Conservation (phyloP, 2,888 invertebrate species). For the Hedychridium roseum region DNA sequence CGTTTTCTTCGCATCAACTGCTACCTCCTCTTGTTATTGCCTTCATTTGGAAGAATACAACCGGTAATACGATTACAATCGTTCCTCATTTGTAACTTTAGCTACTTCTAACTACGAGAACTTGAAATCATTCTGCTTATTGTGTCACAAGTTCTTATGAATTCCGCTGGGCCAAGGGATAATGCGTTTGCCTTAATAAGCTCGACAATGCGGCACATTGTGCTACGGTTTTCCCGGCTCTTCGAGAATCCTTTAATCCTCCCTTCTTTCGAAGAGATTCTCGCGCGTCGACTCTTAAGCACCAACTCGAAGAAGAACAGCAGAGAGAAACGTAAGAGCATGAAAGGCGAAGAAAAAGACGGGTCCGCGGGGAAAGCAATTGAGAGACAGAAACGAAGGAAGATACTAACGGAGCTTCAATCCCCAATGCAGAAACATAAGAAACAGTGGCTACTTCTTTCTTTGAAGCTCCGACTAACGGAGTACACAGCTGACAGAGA, state of each 20-base stretch:
- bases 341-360: neutral
- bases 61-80: neutral
- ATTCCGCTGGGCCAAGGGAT: too few relatives aligned
- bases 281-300: neutral
- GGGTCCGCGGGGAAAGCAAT: neutral
- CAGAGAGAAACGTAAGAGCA: constrained; percentile 10
- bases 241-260: constrained; percentile 27
- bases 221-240: constrained; percentile 30
- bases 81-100: neutral
- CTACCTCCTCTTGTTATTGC: too few relatives aligned
- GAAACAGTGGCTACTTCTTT: too few relatives aligned
- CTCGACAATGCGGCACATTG: constrained; percentile 42
- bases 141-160: too few relatives aligned
- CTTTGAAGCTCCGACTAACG: too few relatives aligned
- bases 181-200: constrained; percentile 1
- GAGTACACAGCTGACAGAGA: too few relatives aligned
- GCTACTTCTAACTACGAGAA: too few relatives aligned
- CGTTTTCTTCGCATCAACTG: too few relatives aligned
- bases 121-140: too few relatives aligned
- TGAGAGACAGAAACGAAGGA: constrained; percentile 14
- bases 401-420: constrained; percentile 14
- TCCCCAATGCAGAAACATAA: too few relatives aligned
- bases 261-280: constrained; percentile 3
- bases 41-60: too few relatives aligned
- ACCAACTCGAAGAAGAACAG: neutral